Conservation (phyloP, 2,888 invertebrate species). For the Tipula lateralis region DNA sequence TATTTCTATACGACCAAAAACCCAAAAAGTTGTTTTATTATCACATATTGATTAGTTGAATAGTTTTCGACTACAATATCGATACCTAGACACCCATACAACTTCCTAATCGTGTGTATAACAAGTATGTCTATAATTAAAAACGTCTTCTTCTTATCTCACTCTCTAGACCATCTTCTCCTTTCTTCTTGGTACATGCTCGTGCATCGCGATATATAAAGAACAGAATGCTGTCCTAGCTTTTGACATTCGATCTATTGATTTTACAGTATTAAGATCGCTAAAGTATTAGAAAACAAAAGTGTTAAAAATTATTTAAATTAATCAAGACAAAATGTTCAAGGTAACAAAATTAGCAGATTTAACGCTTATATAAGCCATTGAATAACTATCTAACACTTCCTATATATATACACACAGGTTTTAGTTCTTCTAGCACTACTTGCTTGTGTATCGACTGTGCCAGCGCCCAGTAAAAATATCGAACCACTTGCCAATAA, state of each 20-base stretch:
- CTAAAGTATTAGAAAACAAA: not conserved
- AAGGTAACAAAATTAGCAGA: not conserved
- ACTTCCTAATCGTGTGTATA: too few species aligned
- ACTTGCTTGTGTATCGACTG: not conserved
- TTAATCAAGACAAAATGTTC: not conserved
- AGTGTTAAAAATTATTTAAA: not conserved
- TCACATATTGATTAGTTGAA: too few species aligned
- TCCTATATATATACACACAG: not conserved
- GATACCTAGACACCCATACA: too few species aligned
- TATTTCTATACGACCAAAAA: too few species aligned
- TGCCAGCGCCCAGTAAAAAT: not conserved
- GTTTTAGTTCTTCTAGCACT: not conserved
- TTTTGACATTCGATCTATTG: not conserved
- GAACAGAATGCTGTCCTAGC: not conserved
- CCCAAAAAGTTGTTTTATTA: too few species aligned
- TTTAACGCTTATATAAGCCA: not conserved
- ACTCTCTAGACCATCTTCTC: too few species aligned
- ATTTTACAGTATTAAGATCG: not conserved
- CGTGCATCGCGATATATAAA: not conserved
- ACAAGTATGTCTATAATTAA: too few species aligned
- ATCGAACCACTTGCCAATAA: not conserved
- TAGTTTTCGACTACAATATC: too few species aligned
- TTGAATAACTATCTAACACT: not conserved
- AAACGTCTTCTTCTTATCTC: too few species aligned
- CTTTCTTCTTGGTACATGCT: too few species aligned